These are phyloP conservation scores for Lamellibrachia luymesi DNA, from an alignment of 1,140 invertebrate species.

Conservation along the genomic window DNA sequence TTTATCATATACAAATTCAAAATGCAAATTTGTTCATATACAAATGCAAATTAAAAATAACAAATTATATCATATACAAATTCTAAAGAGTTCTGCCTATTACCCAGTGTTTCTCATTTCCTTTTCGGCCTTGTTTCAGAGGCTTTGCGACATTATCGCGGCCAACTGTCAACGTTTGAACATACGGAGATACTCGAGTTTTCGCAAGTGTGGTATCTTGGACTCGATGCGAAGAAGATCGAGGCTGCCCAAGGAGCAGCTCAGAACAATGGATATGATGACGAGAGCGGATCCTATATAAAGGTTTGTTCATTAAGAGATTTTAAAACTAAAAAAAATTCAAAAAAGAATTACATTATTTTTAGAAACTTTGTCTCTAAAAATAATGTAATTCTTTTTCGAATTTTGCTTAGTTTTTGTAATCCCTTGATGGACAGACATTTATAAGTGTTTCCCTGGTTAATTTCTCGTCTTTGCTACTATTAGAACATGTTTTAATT, in stretches of 20 bases:
- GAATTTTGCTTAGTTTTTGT: too few relatives aligned
- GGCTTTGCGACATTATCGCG: slow-evolving; percentile 48
- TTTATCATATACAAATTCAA: neutral
- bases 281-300: slow-evolving; percentile 56
- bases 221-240: slow-evolving; percentile 51
- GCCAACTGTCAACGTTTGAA: slow-evolving; percentile 51
- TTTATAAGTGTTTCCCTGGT: neutral
- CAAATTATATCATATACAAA: neutral
- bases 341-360: too few relatives aligned
- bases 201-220: slow-evolving; percentile 53
- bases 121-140: slow-evolving; percentile 38
- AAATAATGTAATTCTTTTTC: too few relatives aligned
- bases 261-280: slow-evolving; percentile 51
- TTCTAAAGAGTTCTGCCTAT: neutral
- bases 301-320: slow-evolving; percentile 37
- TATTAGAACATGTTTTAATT: neutral
- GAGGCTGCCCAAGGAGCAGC: slow-evolving; percentile 14
- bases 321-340: neutral
- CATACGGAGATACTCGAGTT: slow-evolving; percentile 54
- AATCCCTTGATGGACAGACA: too few relatives aligned
- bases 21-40: neutral
- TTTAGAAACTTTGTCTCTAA: too few relatives aligned
- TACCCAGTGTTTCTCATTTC: neutral
- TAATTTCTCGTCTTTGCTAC: neutral
- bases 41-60: neutral